A percentile compares a stretch with the other conserved stretches of the same genome.
Conservation (phyloP, 2,888 invertebrate species). For the Stenchaetothrips biformis region DNA sequence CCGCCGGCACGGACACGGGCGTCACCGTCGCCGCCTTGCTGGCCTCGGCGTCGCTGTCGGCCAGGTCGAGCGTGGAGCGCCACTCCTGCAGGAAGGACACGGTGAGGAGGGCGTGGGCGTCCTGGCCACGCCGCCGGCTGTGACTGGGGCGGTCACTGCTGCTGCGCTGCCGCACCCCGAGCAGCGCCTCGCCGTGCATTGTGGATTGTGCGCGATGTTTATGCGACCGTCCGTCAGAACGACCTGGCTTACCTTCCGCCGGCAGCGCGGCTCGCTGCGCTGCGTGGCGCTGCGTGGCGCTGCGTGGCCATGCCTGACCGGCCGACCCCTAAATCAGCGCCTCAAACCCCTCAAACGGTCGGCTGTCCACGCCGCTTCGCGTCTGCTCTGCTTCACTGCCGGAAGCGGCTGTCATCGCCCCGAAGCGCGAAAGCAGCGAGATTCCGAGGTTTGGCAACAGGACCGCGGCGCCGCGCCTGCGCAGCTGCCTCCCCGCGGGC, state of each 20-base stretch:
- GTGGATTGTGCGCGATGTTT: background rate
- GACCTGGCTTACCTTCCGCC: background rate
- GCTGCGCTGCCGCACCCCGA: too few species aligned
- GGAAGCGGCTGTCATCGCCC: too few species aligned
- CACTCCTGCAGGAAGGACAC: background rate
- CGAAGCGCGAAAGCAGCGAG: too few species aligned
- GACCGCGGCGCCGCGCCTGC: background rate
- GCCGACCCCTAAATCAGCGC: too few species aligned
- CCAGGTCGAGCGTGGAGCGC: constrained; percentile 29
- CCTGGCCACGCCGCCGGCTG: too few species aligned
- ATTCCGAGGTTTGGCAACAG: background rate
- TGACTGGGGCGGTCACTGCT: too few species aligned
- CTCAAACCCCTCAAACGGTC: too few species aligned
- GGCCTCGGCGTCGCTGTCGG: background rate
- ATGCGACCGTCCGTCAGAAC: background rate
- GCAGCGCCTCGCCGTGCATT: too few species aligned
- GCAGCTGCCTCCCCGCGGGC: background rate
- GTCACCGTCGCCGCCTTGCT: background rate
- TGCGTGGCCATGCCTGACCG: too few species aligned
- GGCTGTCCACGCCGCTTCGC: too few species aligned
- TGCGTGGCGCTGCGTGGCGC: background rate
- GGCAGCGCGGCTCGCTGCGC: background rate
- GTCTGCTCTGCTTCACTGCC: too few species aligned
- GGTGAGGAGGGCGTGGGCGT: too few species aligned
- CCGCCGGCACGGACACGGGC: background rate